Evolutionary conservation across 2,888 invertebrate species (phyloP), one percentile per base, ranked within the genome.

Genomic region (Heliconius sara): DNA sequence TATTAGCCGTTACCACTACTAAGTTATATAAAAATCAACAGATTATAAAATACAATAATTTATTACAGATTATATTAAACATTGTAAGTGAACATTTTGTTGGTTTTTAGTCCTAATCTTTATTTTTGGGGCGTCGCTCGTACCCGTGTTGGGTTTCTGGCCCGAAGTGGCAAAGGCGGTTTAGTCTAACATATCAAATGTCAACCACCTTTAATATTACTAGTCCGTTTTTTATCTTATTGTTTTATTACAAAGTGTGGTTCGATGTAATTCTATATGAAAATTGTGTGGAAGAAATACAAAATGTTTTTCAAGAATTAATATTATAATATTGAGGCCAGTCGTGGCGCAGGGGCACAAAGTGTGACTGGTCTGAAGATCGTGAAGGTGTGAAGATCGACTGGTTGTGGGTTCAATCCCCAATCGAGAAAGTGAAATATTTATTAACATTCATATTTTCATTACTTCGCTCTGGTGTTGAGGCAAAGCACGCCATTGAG

Each of bases 81-180:
- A 47, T 25, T 43, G 47, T 47, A n/a, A 25, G 7, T 39, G 13
- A 70, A 19, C 16, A 39, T 70, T 43, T 39, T 34, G 7, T 52
- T 52, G 19, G 52, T 75, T 74, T 74, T 75, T 66, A 22, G 30
- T 75, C 47, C 65, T 75, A 75, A 75, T 43, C 47, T 66, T 87
- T 68, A 76, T 76, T 77, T 79, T 80, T 82, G 82, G 84, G 85
- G 84, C 85, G 83, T 84, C 81, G 83, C 84, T 84, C 82, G 83
- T 84, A 84, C 83, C 84, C 84, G 87, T 87, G 85, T 87, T 84
- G 79, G 82, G 83, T 88, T 87, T 84, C 87, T 83, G 82, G 77
- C 83, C 75, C 82, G 73, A 84, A 81, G 84, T 83, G 83, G 84
- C 79, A 84, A 82, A 81, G 82, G 84, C 83, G 84, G 83, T 82